Evolutionary conservation across 2,113 vertebrate species (phyloP).

Genomic region (Corvus hawaiiensis): DNA sequence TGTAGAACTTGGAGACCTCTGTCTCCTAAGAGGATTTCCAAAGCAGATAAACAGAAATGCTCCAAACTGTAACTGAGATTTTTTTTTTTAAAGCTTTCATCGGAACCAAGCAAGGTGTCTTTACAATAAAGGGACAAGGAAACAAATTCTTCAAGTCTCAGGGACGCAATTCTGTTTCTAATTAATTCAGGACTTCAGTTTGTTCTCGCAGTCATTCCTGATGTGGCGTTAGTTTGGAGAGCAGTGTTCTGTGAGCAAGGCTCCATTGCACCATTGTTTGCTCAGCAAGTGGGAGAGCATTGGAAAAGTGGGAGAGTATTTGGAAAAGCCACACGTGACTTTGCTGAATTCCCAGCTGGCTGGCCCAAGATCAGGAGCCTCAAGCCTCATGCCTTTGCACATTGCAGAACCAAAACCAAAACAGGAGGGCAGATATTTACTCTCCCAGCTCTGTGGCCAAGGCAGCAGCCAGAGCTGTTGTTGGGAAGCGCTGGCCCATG

Average conservation of each 20-base stretch:
- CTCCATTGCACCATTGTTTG: background rate
- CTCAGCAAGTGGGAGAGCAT: background rate
- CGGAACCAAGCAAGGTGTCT: background rate
- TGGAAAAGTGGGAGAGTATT: background rate
- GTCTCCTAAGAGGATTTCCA: slow-evolving; percentile 37
- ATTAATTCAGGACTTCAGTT: background rate
- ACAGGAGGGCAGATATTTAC: background rate
- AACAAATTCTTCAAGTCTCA: background rate
- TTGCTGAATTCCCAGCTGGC: background rate
- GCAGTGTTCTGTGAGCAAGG: background rate
- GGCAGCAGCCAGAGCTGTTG: background rate
- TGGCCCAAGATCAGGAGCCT: background rate
- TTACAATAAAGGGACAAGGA: background rate
- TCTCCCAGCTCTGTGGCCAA: background rate
- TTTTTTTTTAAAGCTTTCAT: background rate
- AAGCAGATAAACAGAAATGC: background rate
- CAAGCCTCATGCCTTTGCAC: background rate
- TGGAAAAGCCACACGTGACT: background rate
- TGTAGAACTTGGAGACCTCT: slow-evolving; percentile 39
- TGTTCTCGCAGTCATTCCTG: background rate
- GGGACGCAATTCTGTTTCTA: background rate
- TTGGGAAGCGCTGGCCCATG: background rate
- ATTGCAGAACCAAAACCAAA: background rate
- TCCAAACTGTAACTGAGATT: background rate
- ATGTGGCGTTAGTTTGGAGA: background rate